Evolutionary conservation across 2,888 invertebrate species (phyloP), one percentile per base, ranked within the genome.

Genomic region (Odontocerum albicorne): DNA sequence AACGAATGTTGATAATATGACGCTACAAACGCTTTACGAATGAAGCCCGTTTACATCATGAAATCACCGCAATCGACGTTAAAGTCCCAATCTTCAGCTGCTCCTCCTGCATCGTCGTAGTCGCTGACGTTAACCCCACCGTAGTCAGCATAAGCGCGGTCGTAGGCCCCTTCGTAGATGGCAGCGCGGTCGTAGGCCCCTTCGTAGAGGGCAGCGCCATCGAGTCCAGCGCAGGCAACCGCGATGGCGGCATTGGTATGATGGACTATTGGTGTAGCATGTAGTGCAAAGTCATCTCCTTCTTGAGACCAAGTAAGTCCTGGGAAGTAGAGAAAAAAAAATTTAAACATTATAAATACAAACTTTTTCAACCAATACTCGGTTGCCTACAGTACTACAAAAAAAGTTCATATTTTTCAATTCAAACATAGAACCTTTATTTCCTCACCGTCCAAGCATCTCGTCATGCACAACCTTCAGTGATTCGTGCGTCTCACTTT

Each of bases 31-130:
- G 6, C 10, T 17, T 21, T 42, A 19, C 3, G 19, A 42, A 12
- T n/a, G n/a, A n/a, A n/a, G 19, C n/a, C 17, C 19, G 16, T 65
- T 70, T 83, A 85, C 78, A 85, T 84, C 78, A 84, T 84, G 66
- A 85, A 85, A 65, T 85, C 87, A 0, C 86, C 87, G 66, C 86
- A 87, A 67, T 87, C 87, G 59, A 86, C 82, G 36, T 86, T 84
- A 57, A 83, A 80, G 67, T 87, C 86, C 74, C 84, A 86, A 63
- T 86, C 86, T 63, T 85, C 84, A 1, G 80, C 77, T 0, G 79
- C 71, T 40, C 71, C 70, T 13, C 69, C 54, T 10, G 51, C 49
- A 49, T 68, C 74, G 1, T 73, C 70, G 57, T 69, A 71, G 62
- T 83, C 82, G 51, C 81, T 81, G 4, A 67, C 65, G 32, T 67